Evolutionary conservation across 2,113 vertebrate species (phyloP).

Genomic region (Myrmophylax atrothorax): DNA sequence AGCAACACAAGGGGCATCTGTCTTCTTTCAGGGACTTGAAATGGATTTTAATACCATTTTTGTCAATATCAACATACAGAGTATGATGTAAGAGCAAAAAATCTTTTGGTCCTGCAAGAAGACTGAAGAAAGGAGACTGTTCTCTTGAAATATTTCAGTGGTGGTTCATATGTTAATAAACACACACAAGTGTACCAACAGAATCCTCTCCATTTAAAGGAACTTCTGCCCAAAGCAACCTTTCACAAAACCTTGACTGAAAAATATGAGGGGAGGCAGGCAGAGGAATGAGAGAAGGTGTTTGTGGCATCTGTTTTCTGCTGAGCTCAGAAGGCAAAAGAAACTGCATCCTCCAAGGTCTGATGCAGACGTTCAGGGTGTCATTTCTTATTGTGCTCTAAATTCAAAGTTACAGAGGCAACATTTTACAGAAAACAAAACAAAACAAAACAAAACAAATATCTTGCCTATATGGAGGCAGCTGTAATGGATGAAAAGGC

Average conservation of each 20-base stretch:
- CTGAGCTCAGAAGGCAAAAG: neutral
- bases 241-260: neutral
- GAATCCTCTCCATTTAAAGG: neutral
- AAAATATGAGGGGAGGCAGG: neutral
- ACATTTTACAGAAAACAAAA: neutral
- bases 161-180: neutral
- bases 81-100: neutral
- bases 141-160: neutral
- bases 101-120: neutral
- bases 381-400: neutral
- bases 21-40: neutral
- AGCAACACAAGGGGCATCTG: neutral
- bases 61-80: neutral
- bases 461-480: neutral
- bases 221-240: neutral
- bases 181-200: accelerated
- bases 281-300: neutral
- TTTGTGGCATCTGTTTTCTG: neutral
- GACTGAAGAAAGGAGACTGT: neutral
- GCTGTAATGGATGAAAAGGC: neutral
- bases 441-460: neutral
- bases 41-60: neutral
- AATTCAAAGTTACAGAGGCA: neutral
- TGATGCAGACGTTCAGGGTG: neutral
- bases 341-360: neutral